Evolutionary conservation across 2,888 invertebrate species (phyloP).

Genomic region (Synanthedon andrenaeformis): DNA sequence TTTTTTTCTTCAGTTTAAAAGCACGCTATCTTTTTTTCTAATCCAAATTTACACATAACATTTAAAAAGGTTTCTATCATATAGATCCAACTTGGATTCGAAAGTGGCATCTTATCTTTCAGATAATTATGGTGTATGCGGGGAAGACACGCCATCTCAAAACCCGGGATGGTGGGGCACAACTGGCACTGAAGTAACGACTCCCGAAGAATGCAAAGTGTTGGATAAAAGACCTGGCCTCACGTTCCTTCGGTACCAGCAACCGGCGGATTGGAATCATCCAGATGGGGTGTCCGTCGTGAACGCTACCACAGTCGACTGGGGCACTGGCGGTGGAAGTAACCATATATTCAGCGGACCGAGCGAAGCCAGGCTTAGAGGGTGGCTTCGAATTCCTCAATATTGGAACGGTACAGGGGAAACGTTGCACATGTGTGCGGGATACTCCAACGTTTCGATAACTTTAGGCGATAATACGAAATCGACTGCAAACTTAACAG

Average conservation of each 20-base stretch:
- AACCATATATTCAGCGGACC: slow-evolving; percentile 76
- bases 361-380: slow-evolving; percentile 82
- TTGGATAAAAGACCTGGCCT: slow-evolving; percentile 87
- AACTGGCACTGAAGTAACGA: slow-evolving; percentile 80
- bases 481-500: slow-evolving; percentile 73
- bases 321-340: slow-evolving; percentile 78
- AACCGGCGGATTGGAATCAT: slow-evolving; percentile 87
- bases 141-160: slow-evolving; percentile 85
- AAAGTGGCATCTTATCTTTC: too few species aligned
- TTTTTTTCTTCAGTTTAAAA: not conserved
- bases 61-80: too few species aligned
- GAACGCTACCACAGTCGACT: slow-evolving; percentile 86
- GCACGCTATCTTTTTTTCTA: not conserved
- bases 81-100: too few species aligned
- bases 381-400: slow-evolving; percentile 84
- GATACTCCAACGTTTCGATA: slow-evolving; percentile 79
- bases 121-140: slow-evolving; percentile 87
- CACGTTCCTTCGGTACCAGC: slow-evolving; percentile 88
- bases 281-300: slow-evolving; percentile 91
- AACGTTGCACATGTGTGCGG: slow-evolving; percentile 81
- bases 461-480: slow-evolving; percentile 60
- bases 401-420: slow-evolving; percentile 78
- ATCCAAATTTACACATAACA: too few species aligned
- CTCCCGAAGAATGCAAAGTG: slow-evolving; percentile 81
- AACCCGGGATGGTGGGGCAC: slow-evolving; percentile 92